Base-by-base conservation (phyloP, 2,113 vertebrate genomes). In the Malurus elegans region DNA sequence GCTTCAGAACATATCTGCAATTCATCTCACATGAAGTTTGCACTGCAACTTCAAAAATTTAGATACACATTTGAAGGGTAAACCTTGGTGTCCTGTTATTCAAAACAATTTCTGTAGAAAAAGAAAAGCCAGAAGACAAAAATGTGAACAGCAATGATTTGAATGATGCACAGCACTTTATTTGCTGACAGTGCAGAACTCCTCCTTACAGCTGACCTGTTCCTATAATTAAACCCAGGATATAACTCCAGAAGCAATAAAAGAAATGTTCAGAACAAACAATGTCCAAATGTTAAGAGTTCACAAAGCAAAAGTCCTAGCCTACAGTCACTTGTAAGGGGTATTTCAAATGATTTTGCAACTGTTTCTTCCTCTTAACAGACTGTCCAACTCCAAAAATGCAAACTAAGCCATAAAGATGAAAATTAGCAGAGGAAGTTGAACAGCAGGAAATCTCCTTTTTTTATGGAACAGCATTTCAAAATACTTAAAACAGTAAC, bases 391-490 rank as follows among this genome's bases (percentile, higher is more conserved):
- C 40, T 87, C 51, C 32, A 96, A 70, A 95, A 94, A 88, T 66
- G 92, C 94, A 88, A 94, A 76, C 88, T 96, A 93, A 95, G 95
- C 34, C 1, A 88, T 94, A 93, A 90, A 93, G 88, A 92, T n/a
- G 86, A 95, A 95, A 92, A 96, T 86, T 67, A 92, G 72, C 69
- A 69, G 72, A 80, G 91, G 92, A 94, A 96, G 91, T 92, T 67
- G 80, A 86, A 80, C 75, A 83, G 79, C 65, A 95, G 91, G 83
- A 86, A 84, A 80, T 66, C 12, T 86, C 51, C 88, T 53, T 64
- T 79, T 73, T 70, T 74, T 83, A 84, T 71, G 93, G 83, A 81
- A 50, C 44, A 62, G 51, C 44, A 86, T 95, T 93, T 95, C 75
- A 81, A 93, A 86, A 90, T 42, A 92, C 61, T 92, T 76, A 65